These are phyloP conservation scores for Leptoteleia sp. DNA, from an alignment of 1,140 invertebrate species.

Conservation along the genomic window DNA sequence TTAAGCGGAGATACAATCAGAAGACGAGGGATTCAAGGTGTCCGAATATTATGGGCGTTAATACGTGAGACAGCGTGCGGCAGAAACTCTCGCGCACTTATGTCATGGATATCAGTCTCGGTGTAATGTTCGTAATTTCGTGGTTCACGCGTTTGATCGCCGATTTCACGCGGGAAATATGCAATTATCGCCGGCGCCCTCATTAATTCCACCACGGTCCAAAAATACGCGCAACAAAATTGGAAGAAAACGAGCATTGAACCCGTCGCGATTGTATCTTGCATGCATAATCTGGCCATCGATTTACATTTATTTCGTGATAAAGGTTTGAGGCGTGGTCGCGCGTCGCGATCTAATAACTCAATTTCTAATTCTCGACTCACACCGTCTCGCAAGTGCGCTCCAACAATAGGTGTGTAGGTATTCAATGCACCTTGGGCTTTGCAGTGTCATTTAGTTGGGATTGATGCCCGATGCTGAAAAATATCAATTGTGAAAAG, in stretches of 20 bases:
- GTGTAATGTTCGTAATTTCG: conserved; percentile 49
- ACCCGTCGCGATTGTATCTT: conserved; percentile 40
- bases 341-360: conserved; percentile 61
- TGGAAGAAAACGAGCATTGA: conserved; percentile 45
- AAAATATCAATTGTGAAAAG: not conserved
- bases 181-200: conserved; percentile 53
- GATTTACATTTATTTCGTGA: conserved; percentile 59
- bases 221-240: conserved; percentile 42
- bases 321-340: conserved; percentile 47
- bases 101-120: conserved; percentile 34
- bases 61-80: conserved; percentile 31
- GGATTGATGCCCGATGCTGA: not conserved
- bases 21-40: conserved; percentile 3
- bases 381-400: not conserved
- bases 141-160: conserved; percentile 49
- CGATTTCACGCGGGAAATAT: conserved; percentile 63
- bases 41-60: conserved; percentile 40
- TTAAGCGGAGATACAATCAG: conserved; percentile 48
- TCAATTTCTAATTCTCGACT: conserved; percentile 61
- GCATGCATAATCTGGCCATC: conserved; percentile 47
- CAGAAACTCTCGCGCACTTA: conserved; percentile 22
- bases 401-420: conserved; percentile 15
- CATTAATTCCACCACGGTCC: conserved; percentile 41
- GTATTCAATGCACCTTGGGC: conserved; percentile 2
- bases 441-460: conserved; percentile 4